A percentile compares a stretch with the other conserved stretches of the same genome.
Conservation (phyloP, 2,113 vertebrate genomes). For the Ctenomys sociabilis region DNA sequence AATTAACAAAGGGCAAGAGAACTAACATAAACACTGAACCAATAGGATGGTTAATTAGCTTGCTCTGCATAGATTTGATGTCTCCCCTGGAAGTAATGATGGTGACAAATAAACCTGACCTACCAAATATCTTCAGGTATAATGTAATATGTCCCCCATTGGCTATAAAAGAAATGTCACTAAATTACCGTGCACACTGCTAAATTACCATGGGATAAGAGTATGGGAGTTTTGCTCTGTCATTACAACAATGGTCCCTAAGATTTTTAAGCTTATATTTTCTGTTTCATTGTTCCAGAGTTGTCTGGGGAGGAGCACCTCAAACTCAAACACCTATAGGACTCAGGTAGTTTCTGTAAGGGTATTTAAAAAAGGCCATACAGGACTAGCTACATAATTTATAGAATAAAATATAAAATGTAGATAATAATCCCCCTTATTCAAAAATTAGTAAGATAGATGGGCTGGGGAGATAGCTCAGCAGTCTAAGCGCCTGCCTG, state of each 20-base stretch:
- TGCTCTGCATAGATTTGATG: conserved; percentile 66
- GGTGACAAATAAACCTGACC: conserved; percentile 60
- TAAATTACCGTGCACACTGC: background rate
- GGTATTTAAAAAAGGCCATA: background rate
- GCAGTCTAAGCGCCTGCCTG: too few relatives aligned
- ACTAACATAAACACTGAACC: conserved; percentile 60
- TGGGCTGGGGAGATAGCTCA: too few relatives aligned
- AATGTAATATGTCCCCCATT: conserved; percentile 22
- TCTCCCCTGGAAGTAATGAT: conserved; percentile 67
- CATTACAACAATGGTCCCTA: background rate
- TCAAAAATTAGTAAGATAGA: conserved; percentile 2
- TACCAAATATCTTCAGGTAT: conserved; percentile 62
- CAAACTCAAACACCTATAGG: background rate
- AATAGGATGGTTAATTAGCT: conserved; percentile 57
- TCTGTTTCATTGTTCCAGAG: conserved; percentile 46
- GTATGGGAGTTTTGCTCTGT: background rate
- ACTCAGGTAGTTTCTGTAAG: background rate
- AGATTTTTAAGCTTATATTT: conserved; percentile 39
- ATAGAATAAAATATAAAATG: background rate
- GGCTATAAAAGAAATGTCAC: conserved; percentile 52
- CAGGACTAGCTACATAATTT: background rate
- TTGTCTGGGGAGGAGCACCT: background rate
- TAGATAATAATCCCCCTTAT: background rate
- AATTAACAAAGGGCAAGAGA: conserved; percentile 64
- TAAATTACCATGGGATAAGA: background rate